Base-by-base conservation (phyloP, 2,797 vertebrate genomes). In the Sciurus vulgaris region DNA sequence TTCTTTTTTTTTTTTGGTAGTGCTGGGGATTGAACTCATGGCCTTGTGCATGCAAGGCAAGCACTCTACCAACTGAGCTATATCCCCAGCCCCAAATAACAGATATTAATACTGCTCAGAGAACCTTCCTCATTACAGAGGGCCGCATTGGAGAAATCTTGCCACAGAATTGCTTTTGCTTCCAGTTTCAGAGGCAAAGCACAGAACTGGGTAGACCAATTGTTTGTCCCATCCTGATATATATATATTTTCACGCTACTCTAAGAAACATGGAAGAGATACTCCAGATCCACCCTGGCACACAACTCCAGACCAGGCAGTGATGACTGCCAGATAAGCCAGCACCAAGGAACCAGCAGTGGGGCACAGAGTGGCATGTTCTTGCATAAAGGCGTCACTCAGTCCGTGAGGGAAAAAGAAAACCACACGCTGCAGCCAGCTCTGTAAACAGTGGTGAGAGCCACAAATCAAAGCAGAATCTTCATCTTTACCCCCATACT, bases 391-490 rank as follows among this genome's bases (percentile, higher is more conserved):
- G 85, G 86, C 24, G 2, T 92, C 18, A 0, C 49, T 89, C 26
- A 44, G 77, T 72, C 89, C 81, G 1, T 7, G 33, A 47, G 49
- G 77, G 22, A 70, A 63, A 86, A 69, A 30, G 76, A 81, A 92
- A 96, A 54, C 91, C 85, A 72, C 3, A 4, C 0, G 5, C 30
- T 61, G 51, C 18, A 28, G 28, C 67, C 8, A 3, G 59, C 41
- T 89, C 92, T 59, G 12, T 86, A 89, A 94, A 89, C 61, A 90
- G 59, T 49, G 93, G 67, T 67, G 7, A 47, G 74, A 96, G 63
- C 91, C 76, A 35, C 89, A 88, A 47, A 82, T 88, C 92, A 30
- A 59, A 44, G 79, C 76, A 49, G 35, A 86, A 11, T 94, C 91
- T 91, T 89, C 44, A 5, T 47, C 26, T 85, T 35, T 54, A 35